phyloP scores from a whole-genome alignment of 2,113 vertebrate genomes.

The Archocentrus centrarchus region DNA sequence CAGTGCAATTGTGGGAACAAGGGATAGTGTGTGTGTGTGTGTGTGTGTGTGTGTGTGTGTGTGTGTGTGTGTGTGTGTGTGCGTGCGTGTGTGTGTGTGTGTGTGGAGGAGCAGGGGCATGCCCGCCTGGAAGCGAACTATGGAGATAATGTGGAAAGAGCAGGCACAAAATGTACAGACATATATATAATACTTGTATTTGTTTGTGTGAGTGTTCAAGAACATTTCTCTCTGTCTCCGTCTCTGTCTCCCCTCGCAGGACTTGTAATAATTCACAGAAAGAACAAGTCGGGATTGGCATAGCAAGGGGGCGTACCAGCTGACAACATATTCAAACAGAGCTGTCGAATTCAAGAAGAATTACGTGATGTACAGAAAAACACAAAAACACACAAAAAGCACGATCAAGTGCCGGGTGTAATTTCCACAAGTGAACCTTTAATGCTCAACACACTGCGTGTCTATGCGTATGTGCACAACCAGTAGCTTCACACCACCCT shows the following conservation, averaged over 20 bases:
- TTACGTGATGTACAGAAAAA: conserved; percentile 51
- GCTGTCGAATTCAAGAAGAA: conserved; percentile 55
- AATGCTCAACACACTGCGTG: not conserved
- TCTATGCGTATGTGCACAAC: not conserved
- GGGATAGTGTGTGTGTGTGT: conserved; percentile 16
- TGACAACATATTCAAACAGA: conserved; percentile 65
- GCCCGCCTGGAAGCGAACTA: conserved; percentile 17
- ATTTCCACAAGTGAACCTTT: not conserved
- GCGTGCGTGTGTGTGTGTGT: conserved; percentile 9
- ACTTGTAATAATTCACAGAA: conserved; percentile 76
- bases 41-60: not conserved
- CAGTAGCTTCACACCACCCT: not conserved
- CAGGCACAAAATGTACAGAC: conserved; percentile 14
- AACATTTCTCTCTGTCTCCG: conserved; percentile 25
- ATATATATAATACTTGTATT: conserved; percentile 22
- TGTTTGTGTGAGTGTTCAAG: conserved; percentile 26
- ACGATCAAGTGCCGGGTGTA: not conserved
- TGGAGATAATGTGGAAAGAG: conserved; percentile 4
- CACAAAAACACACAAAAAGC: not conserved
- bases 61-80: conserved; percentile 8
- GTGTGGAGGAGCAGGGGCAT: not conserved
- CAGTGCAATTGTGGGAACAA: conserved; percentile 49
- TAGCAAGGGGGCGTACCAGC: conserved; percentile 67
- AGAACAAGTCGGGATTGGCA: conserved; percentile 53
- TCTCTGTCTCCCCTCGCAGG: conserved; percentile 45